phyloP scores from a whole-genome alignment of 35 echinoderm and acorn worm species.

The Hemicentrotus pulcherrimus region DNA sequence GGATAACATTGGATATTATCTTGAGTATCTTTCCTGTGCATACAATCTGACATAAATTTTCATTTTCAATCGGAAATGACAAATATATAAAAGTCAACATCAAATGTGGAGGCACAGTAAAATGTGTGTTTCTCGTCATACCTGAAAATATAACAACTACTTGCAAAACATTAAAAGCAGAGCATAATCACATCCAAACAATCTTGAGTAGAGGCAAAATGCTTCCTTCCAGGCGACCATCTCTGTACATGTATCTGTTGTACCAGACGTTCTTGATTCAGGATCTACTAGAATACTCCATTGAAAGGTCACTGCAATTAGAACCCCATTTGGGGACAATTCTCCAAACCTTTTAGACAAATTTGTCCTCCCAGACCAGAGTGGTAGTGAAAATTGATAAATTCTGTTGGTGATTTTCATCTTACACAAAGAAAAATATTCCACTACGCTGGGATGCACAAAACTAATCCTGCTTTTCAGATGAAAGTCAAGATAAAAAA shows the following conservation, averaged over 20 bases:
- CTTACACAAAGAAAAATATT: not conserved
- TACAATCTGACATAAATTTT: too few relatives aligned
- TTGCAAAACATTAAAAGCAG: not conserved
- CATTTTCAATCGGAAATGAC: too few relatives aligned
- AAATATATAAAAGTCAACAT: too few relatives aligned
- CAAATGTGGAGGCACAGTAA: too few relatives aligned
- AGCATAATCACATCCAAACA: too few relatives aligned
- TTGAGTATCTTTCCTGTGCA: too few relatives aligned
- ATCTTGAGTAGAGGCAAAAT: not conserved
- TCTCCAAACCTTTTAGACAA: slow-evolving; percentile 18
- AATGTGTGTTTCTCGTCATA: too few relatives aligned
- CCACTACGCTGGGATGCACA: not conserved
- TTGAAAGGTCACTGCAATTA: not conserved
- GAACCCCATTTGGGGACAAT: not conserved
- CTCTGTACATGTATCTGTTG: not conserved
- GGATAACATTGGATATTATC: too few relatives aligned
- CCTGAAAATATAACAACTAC: too few relatives aligned
- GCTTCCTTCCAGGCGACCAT: not conserved
- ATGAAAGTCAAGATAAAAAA: not conserved
- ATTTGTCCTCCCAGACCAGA: not conserved
- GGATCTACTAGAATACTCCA: not conserved
- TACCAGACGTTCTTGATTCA: not conserved
- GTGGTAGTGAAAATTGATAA: not conserved
- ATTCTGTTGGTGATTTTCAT: not conserved
- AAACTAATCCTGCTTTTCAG: not conserved